These are phyloP conservation scores for Eublepharis macularius DNA, from an alignment of 2,113 vertebrate genomes.

Conservation along the genomic window DNA sequence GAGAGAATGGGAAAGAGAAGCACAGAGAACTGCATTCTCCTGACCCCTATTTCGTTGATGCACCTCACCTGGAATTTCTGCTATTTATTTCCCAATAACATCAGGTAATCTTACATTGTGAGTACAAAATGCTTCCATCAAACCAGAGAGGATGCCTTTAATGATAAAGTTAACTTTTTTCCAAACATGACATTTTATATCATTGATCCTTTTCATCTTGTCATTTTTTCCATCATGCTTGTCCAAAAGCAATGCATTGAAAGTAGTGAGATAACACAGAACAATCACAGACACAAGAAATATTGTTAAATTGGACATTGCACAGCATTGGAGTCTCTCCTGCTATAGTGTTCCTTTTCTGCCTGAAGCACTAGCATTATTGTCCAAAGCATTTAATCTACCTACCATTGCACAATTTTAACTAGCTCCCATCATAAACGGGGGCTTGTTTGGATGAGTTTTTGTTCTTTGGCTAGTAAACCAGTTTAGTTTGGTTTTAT, in stretches of 20 bases:
- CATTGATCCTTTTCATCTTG: constrained; percentile 48
- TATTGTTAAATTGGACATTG: constrained; percentile 31
- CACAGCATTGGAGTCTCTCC: constrained; percentile 37
- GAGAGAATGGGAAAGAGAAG: constrained; percentile 46
- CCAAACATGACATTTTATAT: constrained; percentile 51
- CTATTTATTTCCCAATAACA: constrained; percentile 42
- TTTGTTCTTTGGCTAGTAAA: neutral
- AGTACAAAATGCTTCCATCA: constrained; percentile 64
- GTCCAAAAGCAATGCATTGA: constrained; percentile 70
- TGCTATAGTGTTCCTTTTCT: constrained; percentile 29
- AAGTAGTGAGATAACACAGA: constrained; percentile 58
- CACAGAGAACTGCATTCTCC: constrained; percentile 55
- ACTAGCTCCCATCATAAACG: constrained; percentile 12
- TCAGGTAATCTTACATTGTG: constrained; percentile 60
- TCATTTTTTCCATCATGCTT: constrained; percentile 56
- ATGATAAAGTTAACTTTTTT: constrained; percentile 44
- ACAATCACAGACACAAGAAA: constrained; percentile 53
- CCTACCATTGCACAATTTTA: constrained; percentile 18
- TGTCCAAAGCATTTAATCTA: neutral
- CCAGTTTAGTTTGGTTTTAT: neutral
- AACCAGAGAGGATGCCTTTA: constrained; percentile 58
- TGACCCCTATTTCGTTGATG: constrained; percentile 58
- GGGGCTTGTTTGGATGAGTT: neutral
- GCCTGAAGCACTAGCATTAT: constrained; percentile 26
- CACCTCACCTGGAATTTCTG: constrained; percentile 65